A percentile compares a stretch with the other conserved stretches of the same genome.
Conservation (phyloP, 2,113 vertebrate species). For the Phalacrocorax brasilianus region DNA sequence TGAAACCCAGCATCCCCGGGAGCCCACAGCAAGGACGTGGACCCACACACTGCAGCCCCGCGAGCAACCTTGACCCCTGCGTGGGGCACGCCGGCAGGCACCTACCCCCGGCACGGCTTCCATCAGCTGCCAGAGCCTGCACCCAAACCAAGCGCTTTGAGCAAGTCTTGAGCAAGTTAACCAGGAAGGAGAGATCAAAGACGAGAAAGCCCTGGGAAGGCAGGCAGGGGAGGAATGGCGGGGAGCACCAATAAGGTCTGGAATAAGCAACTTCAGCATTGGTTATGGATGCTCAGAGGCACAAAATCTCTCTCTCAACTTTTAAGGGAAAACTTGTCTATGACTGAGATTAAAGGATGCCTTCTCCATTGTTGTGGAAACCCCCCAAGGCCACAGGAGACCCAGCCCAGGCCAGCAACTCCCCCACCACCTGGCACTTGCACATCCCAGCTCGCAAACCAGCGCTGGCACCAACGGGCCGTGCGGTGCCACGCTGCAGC, state of each 20-base stretch:
- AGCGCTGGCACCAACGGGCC: rapidly evolving
- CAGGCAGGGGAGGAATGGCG: not conserved
- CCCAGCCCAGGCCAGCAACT: not conserved
- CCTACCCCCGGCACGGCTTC: not conserved
- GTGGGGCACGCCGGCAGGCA: rapidly evolving
- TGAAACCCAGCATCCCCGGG: rapidly evolving
- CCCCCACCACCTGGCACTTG: no score
- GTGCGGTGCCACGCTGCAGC: rapidly evolving
- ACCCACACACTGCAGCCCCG: not conserved
- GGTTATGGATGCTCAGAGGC: no score
- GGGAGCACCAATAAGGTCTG: not conserved
- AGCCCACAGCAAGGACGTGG: rapidly evolving
- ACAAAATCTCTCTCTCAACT: not conserved
- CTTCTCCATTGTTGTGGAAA: not conserved
- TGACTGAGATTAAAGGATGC: not conserved
- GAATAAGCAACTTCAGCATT: not conserved
- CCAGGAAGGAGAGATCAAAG: not conserved
- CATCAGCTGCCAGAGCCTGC: not conserved
- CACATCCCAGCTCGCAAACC: not conserved
- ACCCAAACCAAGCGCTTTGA: not conserved
- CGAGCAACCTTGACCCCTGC: not conserved
- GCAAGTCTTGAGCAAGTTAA: not conserved
- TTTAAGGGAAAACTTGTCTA: not conserved
- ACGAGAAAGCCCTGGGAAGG: not conserved
- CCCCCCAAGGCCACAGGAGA: not conserved